Evolutionary conservation across 2,113 vertebrate genomes (phyloP).

Genomic region (Ciconia stormi): DNA sequence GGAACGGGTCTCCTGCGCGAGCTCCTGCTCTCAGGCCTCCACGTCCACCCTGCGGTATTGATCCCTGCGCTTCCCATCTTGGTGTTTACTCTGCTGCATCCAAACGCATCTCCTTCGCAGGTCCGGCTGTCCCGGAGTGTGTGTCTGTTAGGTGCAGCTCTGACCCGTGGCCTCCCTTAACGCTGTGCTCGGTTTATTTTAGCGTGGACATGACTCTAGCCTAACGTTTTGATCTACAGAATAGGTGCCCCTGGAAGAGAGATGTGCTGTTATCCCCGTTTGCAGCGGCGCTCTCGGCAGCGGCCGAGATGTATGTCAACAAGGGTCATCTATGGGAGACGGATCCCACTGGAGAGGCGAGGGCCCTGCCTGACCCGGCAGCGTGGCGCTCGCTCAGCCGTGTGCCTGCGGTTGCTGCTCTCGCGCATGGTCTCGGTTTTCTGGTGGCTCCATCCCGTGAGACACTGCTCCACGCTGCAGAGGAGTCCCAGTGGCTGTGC

Average conservation of each 20-base stretch:
- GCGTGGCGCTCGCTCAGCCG: not conserved
- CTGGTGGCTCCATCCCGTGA: not conserved
- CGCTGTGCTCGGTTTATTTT: not conserved
- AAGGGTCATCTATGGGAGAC: not conserved
- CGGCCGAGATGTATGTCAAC: not conserved
- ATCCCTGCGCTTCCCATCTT: not conserved
- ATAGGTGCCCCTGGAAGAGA: not conserved
- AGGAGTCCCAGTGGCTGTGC: not conserved
- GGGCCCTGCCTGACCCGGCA: not conserved
- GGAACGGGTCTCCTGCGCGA: not conserved
- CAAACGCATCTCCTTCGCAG: not conserved
- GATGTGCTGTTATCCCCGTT: accelerated
- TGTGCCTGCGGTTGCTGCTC: not conserved
- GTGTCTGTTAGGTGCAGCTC: accelerated
- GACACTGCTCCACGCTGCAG: accelerated
- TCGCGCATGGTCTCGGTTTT: accelerated
- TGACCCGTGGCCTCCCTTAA: not conserved
- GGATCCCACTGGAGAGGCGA: not conserved
- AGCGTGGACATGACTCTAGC: not conserved
- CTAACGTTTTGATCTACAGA: not conserved
- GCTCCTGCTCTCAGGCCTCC: not conserved
- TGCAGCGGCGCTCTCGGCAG: not conserved
- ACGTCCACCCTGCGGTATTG: accelerated
- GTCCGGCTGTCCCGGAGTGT: accelerated
- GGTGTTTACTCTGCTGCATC: not conserved